Conservation (phyloP, 2,888 invertebrate species). For the Dynastes maya region DNA sequence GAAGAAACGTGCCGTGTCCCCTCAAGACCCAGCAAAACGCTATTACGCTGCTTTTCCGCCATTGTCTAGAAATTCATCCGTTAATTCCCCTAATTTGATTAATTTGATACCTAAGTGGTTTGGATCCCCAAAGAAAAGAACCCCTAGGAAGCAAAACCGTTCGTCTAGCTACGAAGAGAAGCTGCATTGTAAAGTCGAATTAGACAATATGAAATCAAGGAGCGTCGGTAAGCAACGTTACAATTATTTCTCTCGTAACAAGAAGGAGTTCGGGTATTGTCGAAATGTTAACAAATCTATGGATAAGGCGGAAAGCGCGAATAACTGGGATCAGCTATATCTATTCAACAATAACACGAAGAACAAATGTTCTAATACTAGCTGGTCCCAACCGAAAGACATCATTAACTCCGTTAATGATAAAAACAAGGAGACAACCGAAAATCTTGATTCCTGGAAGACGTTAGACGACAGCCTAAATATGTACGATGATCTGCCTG, state of each 20-base stretch:
- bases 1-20: conserved; percentile 66
- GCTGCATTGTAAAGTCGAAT: conserved; percentile 58
- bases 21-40: conserved; percentile 80
- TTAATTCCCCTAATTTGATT: conserved; percentile 59
- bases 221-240: conserved; percentile 56
- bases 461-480: conserved; percentile 64
- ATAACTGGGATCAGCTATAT: conserved; percentile 73
- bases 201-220: conserved; percentile 58
- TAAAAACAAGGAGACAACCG: conserved; percentile 30
- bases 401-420: conserved; percentile 42
- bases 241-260: conserved; percentile 57
- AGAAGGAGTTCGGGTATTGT: conserved; percentile 58
- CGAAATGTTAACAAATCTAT: conserved; percentile 66
- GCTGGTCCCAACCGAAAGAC: conserved; percentile 41
- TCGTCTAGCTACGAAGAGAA: conserved; percentile 60
- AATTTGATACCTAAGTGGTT: conserved; percentile 66
- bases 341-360: conserved; percentile 66
- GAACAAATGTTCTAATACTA: conserved; percentile 39
- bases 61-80: conserved; percentile 50
- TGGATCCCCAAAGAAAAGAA: conserved; percentile 62
- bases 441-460: conserved; percentile 54
- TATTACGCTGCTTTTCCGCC: conserved; percentile 85
- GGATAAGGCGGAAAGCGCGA: conserved; percentile 71
- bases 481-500: conserved; percentile 76
- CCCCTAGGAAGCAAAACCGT: conserved; percentile 56